Evolutionary conservation across 1,140 invertebrate genomes (phyloP), one percentile per base, ranked within the genome.

Genomic region (Ceratina japonica): DNA sequence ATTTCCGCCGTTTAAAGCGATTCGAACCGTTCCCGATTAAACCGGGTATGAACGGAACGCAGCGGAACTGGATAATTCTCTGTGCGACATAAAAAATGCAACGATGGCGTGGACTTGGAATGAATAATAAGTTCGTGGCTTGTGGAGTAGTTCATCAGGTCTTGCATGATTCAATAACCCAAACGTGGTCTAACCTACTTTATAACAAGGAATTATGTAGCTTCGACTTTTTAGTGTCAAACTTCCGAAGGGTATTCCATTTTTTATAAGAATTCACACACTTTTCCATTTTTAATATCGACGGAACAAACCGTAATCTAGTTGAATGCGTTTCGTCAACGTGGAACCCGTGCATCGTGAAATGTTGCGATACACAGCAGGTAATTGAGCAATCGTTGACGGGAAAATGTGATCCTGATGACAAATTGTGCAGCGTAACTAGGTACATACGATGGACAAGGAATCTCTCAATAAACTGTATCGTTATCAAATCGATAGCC

Each of bases 401-500:
- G 31, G 31, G 20, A 75, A 75, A 66, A 59, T 62, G 62, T 37
- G 63, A 20, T 49, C 37, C 31, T 51, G 65, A 68, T 59, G 37
- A 37, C 12, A 68, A 75, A 75, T 59, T 66, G 64, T 59, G 24
- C 7, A 15, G 58, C 58, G 37, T 72, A 62, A 61, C 70, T 22
- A 22, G 54, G 3, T 27, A 59, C 27, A 7, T 27, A 59, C 27
- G 5, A 68, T 75, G 56, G 52, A 31, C 20, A 5, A 31, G 54
- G 54, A 66, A 75, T 66, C 65, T 59, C 73, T 66, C 52, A 31
- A 66, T 59, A 59, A 66, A 72, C 58, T 62, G 37, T 12, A 24
- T 10, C 20, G 31, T 68, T 59, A 66, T 75, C 54, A 66, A 75
- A 27, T 66, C 73, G 52, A 75, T 66, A 44, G 31, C 37, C 73